These are phyloP conservation scores for Eupeodes luniger DNA, from an alignment of 2,888 invertebrate species.

Conservation along the genomic window DNA sequence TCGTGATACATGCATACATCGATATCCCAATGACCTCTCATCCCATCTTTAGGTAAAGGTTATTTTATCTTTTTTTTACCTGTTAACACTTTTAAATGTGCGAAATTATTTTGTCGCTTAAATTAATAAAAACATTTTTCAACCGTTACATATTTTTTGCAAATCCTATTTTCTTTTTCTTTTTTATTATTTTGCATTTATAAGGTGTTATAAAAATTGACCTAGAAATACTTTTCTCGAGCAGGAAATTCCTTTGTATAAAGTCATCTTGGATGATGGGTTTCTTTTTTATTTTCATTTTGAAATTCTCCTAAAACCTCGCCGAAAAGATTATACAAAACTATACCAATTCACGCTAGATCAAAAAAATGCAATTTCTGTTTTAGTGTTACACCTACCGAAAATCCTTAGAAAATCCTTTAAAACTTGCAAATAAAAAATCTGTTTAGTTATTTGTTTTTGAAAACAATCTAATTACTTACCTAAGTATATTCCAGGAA, in stretches of 20 bases:
- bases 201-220: slow-evolving; percentile 22
- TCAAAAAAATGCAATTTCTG: slow-evolving; percentile 11
- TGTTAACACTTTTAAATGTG: neutral
- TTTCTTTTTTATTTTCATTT: neutral
- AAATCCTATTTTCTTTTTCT: neutral
- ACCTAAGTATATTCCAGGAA: neutral
- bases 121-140: neutral
- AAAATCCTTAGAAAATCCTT: slow-evolving; percentile 32
- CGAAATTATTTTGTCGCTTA: neutral
- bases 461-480: slow-evolving; percentile 12
- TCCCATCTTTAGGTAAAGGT: too few species aligned
- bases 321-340: slow-evolving; percentile 30
- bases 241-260: neutral
- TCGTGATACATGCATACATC: too few species aligned
- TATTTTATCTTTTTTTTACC: neutral
- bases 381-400: slow-evolving; percentile 14
- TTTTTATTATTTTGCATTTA: neutral
- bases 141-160: neutral
- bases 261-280: neutral
- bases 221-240: neutral
- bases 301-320: neutral
- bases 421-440: slow-evolving; percentile 46
- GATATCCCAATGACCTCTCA: too few species aligned
- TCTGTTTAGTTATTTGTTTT: slow-evolving; percentile 51
- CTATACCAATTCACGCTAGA: slow-evolving; percentile 16